Evolutionary conservation across 2,888 invertebrate species (phyloP).

Genomic region (Ichneumoninae sp.): DNA sequence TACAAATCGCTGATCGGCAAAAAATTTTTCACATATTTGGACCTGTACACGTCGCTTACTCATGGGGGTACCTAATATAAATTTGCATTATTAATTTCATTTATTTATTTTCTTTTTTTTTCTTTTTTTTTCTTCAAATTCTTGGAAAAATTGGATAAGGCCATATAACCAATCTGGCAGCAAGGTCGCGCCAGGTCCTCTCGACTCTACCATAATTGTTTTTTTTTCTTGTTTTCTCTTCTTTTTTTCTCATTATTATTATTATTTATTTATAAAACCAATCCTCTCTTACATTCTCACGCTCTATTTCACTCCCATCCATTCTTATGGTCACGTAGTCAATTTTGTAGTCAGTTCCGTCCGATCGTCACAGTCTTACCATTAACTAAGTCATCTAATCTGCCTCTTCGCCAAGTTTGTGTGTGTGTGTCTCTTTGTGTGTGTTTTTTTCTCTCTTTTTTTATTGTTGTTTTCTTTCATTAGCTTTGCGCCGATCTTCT

Average conservation of each 20-base stretch:
- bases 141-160: constrained; percentile 84
- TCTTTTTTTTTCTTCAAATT: constrained; percentile 71
- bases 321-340: constrained; percentile 74
- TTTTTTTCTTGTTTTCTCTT: constrained; percentile 68
- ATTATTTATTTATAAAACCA: constrained; percentile 78
- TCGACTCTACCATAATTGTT: constrained; percentile 72
- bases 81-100: constrained; percentile 78
- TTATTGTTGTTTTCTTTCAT: neutral
- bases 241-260: constrained; percentile 61
- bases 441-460: constrained; percentile 25
- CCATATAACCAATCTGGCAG: constrained; percentile 83
- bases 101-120: constrained; percentile 27
- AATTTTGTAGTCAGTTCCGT: constrained; percentile 72
- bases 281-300: constrained; percentile 73
- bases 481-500: constrained; percentile 68
- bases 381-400: constrained; percentile 76
- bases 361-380: constrained; percentile 74
- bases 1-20: constrained; percentile 78
- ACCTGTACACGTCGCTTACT: constrained; percentile 81
- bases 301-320: constrained; percentile 73
- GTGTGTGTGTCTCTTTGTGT: neutral
- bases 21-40: constrained; percentile 78
- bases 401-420: constrained; percentile 60
- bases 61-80: constrained; percentile 82
- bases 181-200: constrained; percentile 81